A percentile compares a stretch with the other conserved stretches of the same genome.
phyloP scores from a whole-genome alignment of 2,113 vertebrate genomes.

The Lophotis ruficrista region DNA sequence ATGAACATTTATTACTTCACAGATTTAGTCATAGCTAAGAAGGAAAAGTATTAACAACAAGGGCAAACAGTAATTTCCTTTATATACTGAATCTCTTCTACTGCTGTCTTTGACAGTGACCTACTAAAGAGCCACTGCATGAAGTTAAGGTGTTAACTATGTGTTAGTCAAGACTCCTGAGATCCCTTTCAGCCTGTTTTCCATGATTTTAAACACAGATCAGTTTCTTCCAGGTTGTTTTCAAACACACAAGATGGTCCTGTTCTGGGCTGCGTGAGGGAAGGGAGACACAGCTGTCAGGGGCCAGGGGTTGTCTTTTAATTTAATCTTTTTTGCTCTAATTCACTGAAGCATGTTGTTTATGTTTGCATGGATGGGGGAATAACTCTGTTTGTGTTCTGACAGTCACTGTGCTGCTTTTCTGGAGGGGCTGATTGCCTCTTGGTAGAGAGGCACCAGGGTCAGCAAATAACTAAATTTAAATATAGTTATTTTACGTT shows the following conservation, averaged over 20 bases:
- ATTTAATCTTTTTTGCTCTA: constrained; percentile 60
- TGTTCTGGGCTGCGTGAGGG: background rate
- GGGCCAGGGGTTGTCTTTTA: constrained; percentile 24
- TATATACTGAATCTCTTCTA: background rate
- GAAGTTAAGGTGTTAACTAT: background rate
- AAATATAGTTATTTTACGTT: background rate
- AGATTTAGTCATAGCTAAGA: background rate
- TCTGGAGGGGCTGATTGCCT: background rate
- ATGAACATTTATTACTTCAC: background rate
- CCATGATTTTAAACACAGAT: background rate
- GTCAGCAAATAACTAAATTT: background rate
- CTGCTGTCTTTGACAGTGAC: background rate
- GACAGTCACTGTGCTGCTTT: background rate
- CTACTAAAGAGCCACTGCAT: background rate
- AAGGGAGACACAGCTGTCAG: constrained; percentile 32
- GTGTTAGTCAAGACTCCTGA: background rate
- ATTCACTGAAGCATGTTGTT: constrained; percentile 50
- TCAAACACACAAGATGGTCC: background rate
- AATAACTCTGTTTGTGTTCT: constrained; percentile 37
- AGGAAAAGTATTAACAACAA: background rate
- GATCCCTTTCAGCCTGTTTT: background rate
- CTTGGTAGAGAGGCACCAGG: background rate
- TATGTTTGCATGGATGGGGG: constrained; percentile 9
- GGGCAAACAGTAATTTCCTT: background rate
- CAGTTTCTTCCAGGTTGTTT: background rate